Conservation (phyloP, 2,113 vertebrate genomes). For the Oreocharis arfaki region DNA sequence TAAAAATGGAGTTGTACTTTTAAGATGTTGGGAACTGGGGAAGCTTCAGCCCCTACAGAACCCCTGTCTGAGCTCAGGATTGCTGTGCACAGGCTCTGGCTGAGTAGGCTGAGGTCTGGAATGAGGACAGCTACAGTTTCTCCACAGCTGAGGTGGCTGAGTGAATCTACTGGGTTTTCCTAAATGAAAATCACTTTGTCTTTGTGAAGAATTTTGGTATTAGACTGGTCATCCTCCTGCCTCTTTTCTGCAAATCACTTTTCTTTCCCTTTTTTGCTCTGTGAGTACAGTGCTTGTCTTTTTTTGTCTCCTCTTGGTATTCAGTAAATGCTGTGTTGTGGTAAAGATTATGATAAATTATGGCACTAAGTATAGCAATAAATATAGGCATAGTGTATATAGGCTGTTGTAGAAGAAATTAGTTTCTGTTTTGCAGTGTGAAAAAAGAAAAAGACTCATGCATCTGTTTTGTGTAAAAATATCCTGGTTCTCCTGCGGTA, state of each 20-base stretch:
- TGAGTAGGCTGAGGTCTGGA: not conserved
- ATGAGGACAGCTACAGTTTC: not conserved
- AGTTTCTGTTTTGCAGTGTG: not conserved
- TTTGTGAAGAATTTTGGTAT: not conserved
- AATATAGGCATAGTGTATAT: not conserved
- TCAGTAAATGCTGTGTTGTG: not conserved
- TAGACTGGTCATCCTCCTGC: not conserved
- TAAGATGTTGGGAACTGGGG: not conserved
- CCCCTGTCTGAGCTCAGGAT: not conserved
- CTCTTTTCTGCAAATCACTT: not conserved
- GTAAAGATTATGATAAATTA: not conserved
- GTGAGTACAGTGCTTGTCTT: not conserved
- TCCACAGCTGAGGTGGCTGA: not conserved
- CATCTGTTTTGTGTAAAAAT: not conserved
- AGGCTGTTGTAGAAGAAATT: not conserved
- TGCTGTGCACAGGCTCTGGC: not conserved
- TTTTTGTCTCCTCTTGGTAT: not conserved
- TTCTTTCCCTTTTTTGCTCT: not conserved
- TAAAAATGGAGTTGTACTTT: not conserved
- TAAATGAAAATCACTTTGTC: not conserved
- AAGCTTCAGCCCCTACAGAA: not conserved
- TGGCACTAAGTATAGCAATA: not conserved
- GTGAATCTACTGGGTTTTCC: not conserved
- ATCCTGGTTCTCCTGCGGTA: not conserved
- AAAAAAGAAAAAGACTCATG: not conserved